These are phyloP conservation scores for Psittacula echo DNA, from an alignment of 2,797 vertebrate genomes.

Conservation along the genomic window DNA sequence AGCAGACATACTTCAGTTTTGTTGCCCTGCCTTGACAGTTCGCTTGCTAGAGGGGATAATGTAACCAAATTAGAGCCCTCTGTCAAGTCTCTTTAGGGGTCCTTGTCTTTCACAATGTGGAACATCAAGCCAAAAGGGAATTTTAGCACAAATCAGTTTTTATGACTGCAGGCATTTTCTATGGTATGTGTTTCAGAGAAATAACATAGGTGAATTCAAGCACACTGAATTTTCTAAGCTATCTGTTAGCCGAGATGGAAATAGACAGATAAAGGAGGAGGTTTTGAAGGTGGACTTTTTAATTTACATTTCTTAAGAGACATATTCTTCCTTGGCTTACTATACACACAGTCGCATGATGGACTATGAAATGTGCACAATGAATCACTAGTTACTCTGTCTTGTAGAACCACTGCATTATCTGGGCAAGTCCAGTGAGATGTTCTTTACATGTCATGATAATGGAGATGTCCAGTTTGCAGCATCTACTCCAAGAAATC, in stretches of 20 bases:
- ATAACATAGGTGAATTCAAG: neutral
- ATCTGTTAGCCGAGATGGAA: neutral
- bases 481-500: neutral
- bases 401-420: neutral
- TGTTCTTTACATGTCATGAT: neutral
- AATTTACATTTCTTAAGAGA: constrained; percentile 13
- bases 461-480: neutral
- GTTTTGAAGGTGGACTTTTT: constrained; percentile 16
- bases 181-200: neutral
- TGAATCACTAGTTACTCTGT: neutral
- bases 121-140: constrained; percentile 12
- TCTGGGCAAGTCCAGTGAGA: neutral
- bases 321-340: neutral
- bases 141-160: constrained; percentile 13
- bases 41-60: neutral
- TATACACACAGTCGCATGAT: neutral
- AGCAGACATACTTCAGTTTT: constrained; percentile 9
- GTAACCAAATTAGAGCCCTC: constrained; percentile 1
- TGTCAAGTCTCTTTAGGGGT: neutral
- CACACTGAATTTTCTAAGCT: neutral
- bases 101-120: neutral
- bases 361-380: neutral
- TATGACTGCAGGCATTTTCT: neutral
- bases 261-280: neutral
- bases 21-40: neutral